phyloP scores from a whole-genome alignment of 1,140 invertebrate genomes.

The Eulimnadia texana region DNA sequence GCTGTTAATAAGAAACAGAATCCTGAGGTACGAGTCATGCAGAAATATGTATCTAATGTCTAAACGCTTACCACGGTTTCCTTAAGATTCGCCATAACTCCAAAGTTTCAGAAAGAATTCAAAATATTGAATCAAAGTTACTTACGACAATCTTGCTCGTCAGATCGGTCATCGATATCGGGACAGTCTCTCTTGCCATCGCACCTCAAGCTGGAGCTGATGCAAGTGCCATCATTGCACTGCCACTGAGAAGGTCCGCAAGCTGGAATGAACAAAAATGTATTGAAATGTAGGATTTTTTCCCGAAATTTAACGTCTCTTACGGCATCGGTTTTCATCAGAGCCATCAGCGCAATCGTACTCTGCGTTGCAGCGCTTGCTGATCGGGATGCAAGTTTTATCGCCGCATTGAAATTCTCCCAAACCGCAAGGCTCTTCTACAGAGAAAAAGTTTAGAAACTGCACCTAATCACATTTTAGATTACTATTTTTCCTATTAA shows the following conservation, averaged over 20 bases:
- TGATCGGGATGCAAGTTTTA: slow-evolving; percentile 37
- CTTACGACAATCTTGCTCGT: slow-evolving; percentile 30
- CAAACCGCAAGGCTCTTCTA: slow-evolving; percentile 19
- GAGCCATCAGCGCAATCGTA: slow-evolving; percentile 53
- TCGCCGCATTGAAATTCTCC: slow-evolving; percentile 37
- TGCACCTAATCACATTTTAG: neutral
- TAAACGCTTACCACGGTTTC: too few relatives aligned
- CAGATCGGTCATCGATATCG: slow-evolving; percentile 22
- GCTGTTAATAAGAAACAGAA: too few relatives aligned
- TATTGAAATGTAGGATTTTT: neutral
- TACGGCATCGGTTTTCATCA: slow-evolving; percentile 42
- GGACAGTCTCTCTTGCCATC: slow-evolving; percentile 28
- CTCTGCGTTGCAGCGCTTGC: slow-evolving; percentile 47
- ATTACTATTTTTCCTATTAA: too few relatives aligned
- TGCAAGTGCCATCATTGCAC: slow-evolving; percentile 26
- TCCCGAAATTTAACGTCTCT: neutral
- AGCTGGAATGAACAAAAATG: slow-evolving; percentile 1
- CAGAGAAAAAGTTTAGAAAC: neutral
- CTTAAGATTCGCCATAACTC: neutral
- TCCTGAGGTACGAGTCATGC: too few relatives aligned
- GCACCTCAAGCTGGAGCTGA: slow-evolving; percentile 25
- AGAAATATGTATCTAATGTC: too few relatives aligned
- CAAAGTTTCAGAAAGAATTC: neutral
- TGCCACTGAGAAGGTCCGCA: slow-evolving; percentile 20
- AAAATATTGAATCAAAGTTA: too few relatives aligned